Conservation (phyloP, 2,797 vertebrate genomes). For the Pseudomugil tenellus region DNA sequence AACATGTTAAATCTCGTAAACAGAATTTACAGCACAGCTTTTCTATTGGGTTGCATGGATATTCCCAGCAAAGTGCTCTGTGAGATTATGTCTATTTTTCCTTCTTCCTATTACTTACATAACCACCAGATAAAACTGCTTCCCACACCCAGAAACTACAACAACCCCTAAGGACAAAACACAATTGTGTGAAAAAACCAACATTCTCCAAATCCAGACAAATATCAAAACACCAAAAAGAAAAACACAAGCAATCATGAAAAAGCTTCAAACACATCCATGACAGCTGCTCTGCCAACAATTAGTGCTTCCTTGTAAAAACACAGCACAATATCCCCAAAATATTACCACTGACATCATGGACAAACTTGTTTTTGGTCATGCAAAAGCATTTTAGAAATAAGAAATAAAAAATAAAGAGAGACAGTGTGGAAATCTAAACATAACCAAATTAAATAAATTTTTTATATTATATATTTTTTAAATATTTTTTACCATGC, state of each 20-base stretch:
- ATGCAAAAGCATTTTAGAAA: too few species aligned
- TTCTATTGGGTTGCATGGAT: slow-evolving; percentile 12
- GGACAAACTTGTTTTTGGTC: neutral
- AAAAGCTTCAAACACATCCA: neutral
- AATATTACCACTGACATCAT: neutral
- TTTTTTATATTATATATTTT: neutral
- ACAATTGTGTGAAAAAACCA: slow-evolving; percentile 9
- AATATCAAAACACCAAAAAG: slow-evolving; percentile 1
- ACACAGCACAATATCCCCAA: neutral
- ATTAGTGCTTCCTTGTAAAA: neutral
- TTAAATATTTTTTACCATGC: neutral
- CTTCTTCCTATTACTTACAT: slow-evolving; percentile 12
- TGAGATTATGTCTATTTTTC: slow-evolving; percentile 5
- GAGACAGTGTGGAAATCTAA: neutral
- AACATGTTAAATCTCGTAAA: slow-evolving; percentile 8
- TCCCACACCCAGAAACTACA: neutral
- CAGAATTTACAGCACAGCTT: slow-evolving; percentile 4
- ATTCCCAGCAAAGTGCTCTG: slow-evolving; percentile 12
- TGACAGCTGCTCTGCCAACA: neutral
- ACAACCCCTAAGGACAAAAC: slow-evolving; percentile 10
- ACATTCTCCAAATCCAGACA: slow-evolving; percentile 2
- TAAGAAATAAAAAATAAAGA: neutral
- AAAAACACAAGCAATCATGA: neutral
- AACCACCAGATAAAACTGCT: slow-evolving; percentile 15
- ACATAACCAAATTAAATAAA: neutral